These are phyloP conservation scores for Pentamera pediparva DNA, from an alignment of 53 echinoderm and acorn worm genomes.

Conservation along the genomic window DNA sequence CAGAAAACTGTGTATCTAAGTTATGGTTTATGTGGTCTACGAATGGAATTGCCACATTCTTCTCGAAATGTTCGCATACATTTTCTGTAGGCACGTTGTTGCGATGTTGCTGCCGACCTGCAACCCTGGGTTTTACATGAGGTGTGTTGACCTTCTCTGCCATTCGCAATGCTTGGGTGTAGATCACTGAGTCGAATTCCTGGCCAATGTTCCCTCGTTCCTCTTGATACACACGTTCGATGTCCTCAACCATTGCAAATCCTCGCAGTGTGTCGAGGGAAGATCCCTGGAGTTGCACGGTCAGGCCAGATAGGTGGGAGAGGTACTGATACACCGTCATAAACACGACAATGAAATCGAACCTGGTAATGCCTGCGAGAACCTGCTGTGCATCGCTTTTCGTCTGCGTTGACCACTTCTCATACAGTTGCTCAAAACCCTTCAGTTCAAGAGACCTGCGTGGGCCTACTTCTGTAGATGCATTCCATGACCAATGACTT, in stretches of 20 bases:
- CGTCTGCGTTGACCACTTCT: conserved; percentile 18
- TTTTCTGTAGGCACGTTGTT: conserved; percentile 16
- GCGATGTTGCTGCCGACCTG: conserved; percentile 29
- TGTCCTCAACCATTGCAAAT: conserved; percentile 27
- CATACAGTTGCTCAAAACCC: conserved; percentile 20
- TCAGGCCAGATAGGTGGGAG: conserved; percentile 50
- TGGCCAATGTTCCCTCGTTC: conserved; percentile 18
- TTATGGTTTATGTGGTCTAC: conserved; percentile 34
- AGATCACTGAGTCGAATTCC: conserved; percentile 27
- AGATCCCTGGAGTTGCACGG: conserved; percentile 34
- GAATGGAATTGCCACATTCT: conserved; percentile 26
- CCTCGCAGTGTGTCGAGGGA: conserved; percentile 41
- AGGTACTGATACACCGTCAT: conserved; percentile 44
- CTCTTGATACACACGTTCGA: conserved; percentile 23
- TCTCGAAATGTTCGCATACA: conserved; percentile 27
- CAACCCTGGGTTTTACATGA: conserved; percentile 17
- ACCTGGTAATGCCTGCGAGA: conserved; percentile 29
- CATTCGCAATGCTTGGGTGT: conserved; percentile 25
- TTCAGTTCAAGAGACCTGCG: background rate
- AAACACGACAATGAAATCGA: conserved; percentile 41
- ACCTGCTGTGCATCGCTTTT: conserved; percentile 37
- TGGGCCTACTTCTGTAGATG: conserved; percentile 25
- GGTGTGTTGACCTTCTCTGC: conserved; percentile 30
- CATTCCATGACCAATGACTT: conserved; percentile 33
- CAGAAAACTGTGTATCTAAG: conserved; percentile 4